Conservation (phyloP, 2,888 invertebrate genomes). For the Metopia argyrocephala region DNA sequence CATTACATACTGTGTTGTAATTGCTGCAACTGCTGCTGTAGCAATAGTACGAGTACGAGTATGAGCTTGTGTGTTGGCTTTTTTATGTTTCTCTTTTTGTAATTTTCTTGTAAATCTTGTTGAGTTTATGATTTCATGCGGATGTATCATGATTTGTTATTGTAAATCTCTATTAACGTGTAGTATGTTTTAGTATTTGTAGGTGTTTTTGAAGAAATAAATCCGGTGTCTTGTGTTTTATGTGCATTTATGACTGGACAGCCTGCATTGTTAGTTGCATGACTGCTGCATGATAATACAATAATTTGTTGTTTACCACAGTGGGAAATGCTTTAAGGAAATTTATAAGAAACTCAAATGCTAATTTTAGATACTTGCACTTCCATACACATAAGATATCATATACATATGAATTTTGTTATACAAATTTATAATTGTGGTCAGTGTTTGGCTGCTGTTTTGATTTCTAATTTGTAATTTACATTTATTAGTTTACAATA, state of each 20-base stretch:
- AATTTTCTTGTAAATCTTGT: constrained; percentile 52
- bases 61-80: not conserved
- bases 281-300: constrained; percentile 31
- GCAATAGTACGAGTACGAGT: no score
- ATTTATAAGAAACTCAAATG: constrained; percentile 41
- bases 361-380: not conserved
- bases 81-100: constrained; percentile 17
- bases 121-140: constrained; percentile 57
- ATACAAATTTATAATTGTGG: constrained; percentile 32
- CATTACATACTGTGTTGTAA: constrained; percentile 8
- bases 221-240: not conserved
- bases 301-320: constrained; percentile 29
- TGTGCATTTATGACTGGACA: not conserved
- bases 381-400: not conserved
- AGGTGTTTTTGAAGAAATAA: constrained; percentile 35
- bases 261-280: not conserved
- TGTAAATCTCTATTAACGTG: not conserved
- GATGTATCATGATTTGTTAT: constrained; percentile 40
- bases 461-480: constrained; percentile 19
- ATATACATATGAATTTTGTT: constrained; percentile 12
- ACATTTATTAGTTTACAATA: not conserved
- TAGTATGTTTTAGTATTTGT: constrained; percentile 12
- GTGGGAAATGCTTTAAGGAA: constrained; percentile 46
- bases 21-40: not conserved
- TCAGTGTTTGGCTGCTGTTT: not conserved